Evolutionary conservation across 2,113 vertebrate genomes (phyloP).

Genomic region (Sinosuthora webbiana): DNA sequence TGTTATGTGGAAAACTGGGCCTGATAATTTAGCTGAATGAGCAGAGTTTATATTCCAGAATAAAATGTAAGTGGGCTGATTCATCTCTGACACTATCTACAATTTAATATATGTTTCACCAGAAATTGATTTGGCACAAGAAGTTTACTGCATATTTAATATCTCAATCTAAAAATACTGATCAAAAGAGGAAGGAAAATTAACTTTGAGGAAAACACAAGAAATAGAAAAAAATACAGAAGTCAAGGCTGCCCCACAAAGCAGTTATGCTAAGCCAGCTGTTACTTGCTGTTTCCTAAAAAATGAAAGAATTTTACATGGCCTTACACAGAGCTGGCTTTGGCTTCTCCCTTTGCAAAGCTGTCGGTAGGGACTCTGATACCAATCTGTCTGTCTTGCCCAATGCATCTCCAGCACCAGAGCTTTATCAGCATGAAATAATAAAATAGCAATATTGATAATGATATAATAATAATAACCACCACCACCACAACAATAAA

Average conservation of each 20-base stretch:
- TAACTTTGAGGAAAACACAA: background rate
- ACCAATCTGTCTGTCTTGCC: background rate
- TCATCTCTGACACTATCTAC: background rate
- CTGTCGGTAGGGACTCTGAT: background rate
- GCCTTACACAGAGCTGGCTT: background rate
- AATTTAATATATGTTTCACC: background rate
- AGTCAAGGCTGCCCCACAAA: background rate
- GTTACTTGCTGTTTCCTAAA: background rate
- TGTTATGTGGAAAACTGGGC: background rate
- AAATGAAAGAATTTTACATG: background rate
- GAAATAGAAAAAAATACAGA: background rate
- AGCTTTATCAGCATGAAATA: background rate
- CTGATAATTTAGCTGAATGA: constrained; percentile 2
- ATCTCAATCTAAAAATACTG: background rate
- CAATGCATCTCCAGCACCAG: background rate
- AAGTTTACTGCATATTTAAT: background rate
- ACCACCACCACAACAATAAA: background rate
- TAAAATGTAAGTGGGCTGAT: background rate
- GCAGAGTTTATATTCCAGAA: background rate
- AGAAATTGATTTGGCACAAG: background rate
- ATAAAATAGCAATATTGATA: background rate
- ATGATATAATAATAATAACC: background rate
- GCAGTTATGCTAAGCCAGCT: background rate
- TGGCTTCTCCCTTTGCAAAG: background rate
- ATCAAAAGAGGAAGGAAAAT: background rate